These are phyloP conservation scores for Chalcosyrphus nemorum DNA, from an alignment of 2,888 invertebrate species.

Conservation along the genomic window DNA sequence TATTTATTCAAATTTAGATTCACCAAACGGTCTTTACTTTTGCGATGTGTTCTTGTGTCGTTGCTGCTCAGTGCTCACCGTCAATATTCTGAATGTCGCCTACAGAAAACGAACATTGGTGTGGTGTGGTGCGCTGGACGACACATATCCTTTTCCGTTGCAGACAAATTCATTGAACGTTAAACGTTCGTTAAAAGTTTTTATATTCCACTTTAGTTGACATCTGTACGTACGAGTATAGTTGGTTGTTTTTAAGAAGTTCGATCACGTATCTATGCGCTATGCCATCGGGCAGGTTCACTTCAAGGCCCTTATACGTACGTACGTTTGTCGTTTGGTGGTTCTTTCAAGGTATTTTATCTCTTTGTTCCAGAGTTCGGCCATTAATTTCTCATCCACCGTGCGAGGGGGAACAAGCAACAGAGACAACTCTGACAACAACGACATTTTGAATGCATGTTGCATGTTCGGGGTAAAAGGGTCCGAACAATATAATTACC, in stretches of 20 bases:
- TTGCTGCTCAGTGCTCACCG: too few species aligned
- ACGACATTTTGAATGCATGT: slow-evolving; percentile 47
- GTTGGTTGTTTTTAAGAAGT: slow-evolving; percentile 35
- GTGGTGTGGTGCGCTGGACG: slow-evolving; percentile 3
- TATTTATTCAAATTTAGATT: slow-evolving; percentile 47
- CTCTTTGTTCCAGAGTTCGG: slow-evolving; percentile 39
- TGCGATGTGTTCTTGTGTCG: not conserved
- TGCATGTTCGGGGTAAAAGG: slow-evolving; percentile 32
- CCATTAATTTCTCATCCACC: slow-evolving; percentile 27
- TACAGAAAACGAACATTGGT: slow-evolving; percentile 7
- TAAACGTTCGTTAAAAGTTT: slow-evolving; percentile 33
- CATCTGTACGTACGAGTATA: not conserved
- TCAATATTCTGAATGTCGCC: slow-evolving; percentile 27
- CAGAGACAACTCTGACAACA: not conserved
- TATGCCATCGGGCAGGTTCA: slow-evolving; percentile 16
- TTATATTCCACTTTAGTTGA: not conserved
- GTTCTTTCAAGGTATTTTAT: slow-evolving; percentile 11
- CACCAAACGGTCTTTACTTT: slow-evolving; percentile 8
- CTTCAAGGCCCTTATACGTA: slow-evolving; percentile 35
- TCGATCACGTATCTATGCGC: slow-evolving; percentile 59
- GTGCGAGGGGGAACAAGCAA: slow-evolving; percentile 1
- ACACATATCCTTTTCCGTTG: slow-evolving; percentile 57
- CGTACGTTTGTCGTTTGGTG: not conserved
- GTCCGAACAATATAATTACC: slow-evolving; percentile 56
- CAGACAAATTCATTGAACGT: slow-evolving; percentile 41